These are phyloP conservation scores for Megalurothrips usitatus DNA, from an alignment of 2,888 invertebrate species.

Conservation along the genomic window DNA sequence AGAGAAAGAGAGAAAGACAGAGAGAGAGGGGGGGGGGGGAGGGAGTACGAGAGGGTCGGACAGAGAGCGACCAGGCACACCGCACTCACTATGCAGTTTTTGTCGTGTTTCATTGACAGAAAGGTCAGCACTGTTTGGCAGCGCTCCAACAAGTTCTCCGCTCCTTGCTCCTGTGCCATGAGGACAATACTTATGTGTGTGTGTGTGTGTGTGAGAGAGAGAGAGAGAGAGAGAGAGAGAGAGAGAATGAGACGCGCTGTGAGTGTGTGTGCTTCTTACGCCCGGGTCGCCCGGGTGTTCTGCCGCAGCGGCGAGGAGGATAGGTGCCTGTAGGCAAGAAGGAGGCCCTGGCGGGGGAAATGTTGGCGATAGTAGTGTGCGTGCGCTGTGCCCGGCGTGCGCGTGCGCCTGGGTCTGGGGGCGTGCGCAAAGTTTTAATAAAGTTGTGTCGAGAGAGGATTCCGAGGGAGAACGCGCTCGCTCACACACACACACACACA, in stretches of 20 bases:
- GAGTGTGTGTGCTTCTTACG: background rate
- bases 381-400: background rate
- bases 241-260: background rate
- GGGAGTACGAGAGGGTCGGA: background rate
- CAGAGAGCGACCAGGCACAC: background rate
- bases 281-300: too few relatives aligned
- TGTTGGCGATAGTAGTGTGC: background rate
- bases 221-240: background rate
- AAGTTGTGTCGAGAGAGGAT: constrained; percentile 22
- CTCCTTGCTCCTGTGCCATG: too few relatives aligned
- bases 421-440: constrained; percentile 24
- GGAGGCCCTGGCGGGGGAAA: background rate
- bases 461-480: background rate
- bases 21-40: background rate
- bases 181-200: background rate
- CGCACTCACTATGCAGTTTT: too few relatives aligned
- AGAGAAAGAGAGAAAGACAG: background rate
- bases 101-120: too few relatives aligned
- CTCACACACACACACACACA: too few relatives aligned
- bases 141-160: too few relatives aligned
- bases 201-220: background rate
- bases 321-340: background rate
- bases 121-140: too few relatives aligned
- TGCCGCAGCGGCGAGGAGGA: background rate
- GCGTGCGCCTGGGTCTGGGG: background rate